Conservation (phyloP, 2,888 invertebrate species). For the Icerya purchasi region DNA sequence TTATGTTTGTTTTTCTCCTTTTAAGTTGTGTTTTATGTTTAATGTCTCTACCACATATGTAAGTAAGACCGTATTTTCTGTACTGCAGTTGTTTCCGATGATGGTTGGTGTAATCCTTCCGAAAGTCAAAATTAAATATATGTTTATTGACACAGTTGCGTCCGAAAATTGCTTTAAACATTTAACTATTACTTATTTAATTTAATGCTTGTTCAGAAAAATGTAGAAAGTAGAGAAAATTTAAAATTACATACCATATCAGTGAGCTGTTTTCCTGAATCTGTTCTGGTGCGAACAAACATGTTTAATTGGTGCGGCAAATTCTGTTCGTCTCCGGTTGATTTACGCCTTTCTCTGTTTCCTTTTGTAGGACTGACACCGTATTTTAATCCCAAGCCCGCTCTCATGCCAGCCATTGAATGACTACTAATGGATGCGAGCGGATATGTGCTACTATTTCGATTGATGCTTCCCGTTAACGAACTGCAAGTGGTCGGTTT, state of each 20-base stretch:
- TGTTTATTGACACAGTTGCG: no score
- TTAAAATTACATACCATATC: slow-evolving; percentile 37
- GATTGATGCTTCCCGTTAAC: slow-evolving; percentile 4
- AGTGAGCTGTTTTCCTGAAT: slow-evolving; percentile 65
- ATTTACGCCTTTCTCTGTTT: slow-evolving; percentile 45
- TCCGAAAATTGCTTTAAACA: no score
- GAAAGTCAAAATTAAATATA: no score
- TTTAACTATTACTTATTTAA: no score
- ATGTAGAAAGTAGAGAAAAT: no score
- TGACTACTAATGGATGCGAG: slow-evolving; percentile 24
- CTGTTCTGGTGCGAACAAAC: slow-evolving; percentile 58
- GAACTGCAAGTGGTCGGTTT: neutral
- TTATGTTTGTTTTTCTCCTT: no score
- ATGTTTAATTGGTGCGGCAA: slow-evolving; percentile 40
- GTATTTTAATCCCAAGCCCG: slow-evolving; percentile 13
- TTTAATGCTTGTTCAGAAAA: no score
- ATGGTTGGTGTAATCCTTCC: no score
- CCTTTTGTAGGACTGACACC: slow-evolving; percentile 23
- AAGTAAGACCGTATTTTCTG: no score
- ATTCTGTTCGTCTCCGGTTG: slow-evolving; percentile 60
- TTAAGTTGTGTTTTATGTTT: no score
- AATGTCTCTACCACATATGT: no score
- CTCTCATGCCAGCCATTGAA: slow-evolving; percentile 15
- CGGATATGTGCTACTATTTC: slow-evolving; percentile 22
- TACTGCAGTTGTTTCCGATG: no score